Evolutionary conservation across 2,113 vertebrate species (phyloP).

Genomic region (Ophthalmolycus amberensis): DNA sequence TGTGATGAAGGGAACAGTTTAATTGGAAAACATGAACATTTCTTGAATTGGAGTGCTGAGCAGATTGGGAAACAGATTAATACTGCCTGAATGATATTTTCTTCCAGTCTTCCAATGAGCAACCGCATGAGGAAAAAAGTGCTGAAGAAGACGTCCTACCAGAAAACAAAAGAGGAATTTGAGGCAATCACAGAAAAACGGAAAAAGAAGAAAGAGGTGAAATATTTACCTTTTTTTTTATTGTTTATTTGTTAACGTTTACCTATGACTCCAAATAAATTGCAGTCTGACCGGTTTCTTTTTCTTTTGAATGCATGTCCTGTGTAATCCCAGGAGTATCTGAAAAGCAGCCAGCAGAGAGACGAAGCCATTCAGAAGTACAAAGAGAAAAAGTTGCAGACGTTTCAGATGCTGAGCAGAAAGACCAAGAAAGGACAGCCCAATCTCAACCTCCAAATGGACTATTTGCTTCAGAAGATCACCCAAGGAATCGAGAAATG

Average conservation of each 20-base stretch:
- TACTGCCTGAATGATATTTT: neutral
- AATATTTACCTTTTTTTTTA: neutral
- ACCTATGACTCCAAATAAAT: neutral
- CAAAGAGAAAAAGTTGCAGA: conserved; percentile 91
- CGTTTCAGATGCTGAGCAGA: conserved; percentile 90
- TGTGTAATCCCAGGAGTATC: conserved; percentile 83
- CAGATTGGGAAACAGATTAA: neutral
- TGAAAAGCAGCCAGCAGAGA: conserved; percentile 85
- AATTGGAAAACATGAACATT: neutral
- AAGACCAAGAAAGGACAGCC: conserved; percentile 97
- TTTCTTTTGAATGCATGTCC: neutral
- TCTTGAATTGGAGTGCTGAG: neutral
- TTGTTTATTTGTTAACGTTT: neutral
- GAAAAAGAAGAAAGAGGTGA: conserved; percentile 90
- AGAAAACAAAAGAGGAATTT: conserved; percentile 93
- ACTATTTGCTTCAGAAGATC: conserved; percentile 95
- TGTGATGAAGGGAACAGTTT: neutral
- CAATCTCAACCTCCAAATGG: conserved; percentile 96
- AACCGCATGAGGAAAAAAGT: conserved; percentile 80
- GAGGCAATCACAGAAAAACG: conserved; percentile 84
- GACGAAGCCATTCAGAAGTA: conserved; percentile 90
- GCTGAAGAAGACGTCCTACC: conserved; percentile 89
- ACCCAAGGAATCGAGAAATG: conserved; percentile 76
- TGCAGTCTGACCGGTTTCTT: neutral
- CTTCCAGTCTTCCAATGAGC: conserved; percentile 74